phyloP scores from a whole-genome alignment of 1,140 invertebrate genomes.

The Rhopalosiphum padi region DNA sequence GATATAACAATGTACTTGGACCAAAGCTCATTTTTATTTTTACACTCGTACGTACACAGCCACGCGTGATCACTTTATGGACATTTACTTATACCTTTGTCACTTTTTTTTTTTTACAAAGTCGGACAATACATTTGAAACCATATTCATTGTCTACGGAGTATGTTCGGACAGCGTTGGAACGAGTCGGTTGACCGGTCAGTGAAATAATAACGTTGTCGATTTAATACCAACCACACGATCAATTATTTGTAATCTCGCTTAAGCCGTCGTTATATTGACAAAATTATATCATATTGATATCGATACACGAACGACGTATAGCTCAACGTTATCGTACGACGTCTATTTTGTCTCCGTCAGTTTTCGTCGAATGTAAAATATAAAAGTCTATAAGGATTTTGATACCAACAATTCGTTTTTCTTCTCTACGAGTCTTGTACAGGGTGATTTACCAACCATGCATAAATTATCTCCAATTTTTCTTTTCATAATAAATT shows the following conservation, averaged over 20 bases:
- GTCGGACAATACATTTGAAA: too few relatives aligned
- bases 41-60: not conserved
- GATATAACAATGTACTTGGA: not conserved
- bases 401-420: too few relatives aligned
- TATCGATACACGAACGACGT: not conserved
- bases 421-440: too few relatives aligned
- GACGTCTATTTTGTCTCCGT: not conserved
- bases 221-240: not conserved
- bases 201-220: not conserved
- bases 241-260: not conserved
- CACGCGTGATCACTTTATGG: not conserved
- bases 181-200: not conserved
- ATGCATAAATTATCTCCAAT: too few relatives aligned
- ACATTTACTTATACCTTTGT: too few relatives aligned
- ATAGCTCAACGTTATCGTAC: not conserved
- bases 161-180: not conserved
- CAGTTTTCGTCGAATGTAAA: not conserved
- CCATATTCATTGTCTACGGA: too few relatives aligned
- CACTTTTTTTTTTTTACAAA: not conserved
- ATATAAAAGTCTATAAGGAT: not conserved
- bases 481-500: not conserved
- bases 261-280: not conserved
- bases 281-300: not conserved
- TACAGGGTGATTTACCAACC: not conserved
- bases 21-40: not conserved